These are phyloP conservation scores for Crotalus horridus DNA, from an alignment of 2,113 vertebrate genomes.

Conservation along the genomic window DNA sequence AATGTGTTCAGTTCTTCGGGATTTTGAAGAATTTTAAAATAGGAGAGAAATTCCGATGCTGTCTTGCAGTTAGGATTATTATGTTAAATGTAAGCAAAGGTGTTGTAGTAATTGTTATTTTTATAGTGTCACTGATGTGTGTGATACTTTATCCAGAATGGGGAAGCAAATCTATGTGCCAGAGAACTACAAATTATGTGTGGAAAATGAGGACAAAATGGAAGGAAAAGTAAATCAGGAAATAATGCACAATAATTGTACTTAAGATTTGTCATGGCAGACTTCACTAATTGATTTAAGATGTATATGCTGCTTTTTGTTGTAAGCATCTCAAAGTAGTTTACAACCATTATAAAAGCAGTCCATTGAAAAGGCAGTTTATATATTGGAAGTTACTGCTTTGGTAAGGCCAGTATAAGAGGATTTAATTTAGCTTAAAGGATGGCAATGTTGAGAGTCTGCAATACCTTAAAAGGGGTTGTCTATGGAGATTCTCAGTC, in stretches of 20 bases:
- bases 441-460: too few relatives aligned
- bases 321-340: background rate
- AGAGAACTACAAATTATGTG: background rate
- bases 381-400: background rate
- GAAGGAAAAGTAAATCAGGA: background rate
- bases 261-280: background rate
- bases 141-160: background rate
- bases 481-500: too few relatives aligned
- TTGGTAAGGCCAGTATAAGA: too few relatives aligned
- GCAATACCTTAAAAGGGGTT: too few relatives aligned
- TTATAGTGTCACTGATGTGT: background rate
- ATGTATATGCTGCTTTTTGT: background rate
- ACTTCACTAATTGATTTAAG: background rate
- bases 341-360: background rate
- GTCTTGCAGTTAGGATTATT: background rate
- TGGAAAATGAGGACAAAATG: background rate
- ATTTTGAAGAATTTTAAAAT: background rate
- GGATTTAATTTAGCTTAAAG: too few relatives aligned
- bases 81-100: background rate
- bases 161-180: background rate
- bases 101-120: background rate
- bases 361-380: background rate
- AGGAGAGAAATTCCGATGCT: background rate
- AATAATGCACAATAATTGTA: background rate
- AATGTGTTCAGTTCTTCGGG: background rate